These are phyloP conservation scores for Paramormyrops hopkinsi DNA, from an alignment of 2,797 vertebrate genomes.

Conservation along the genomic window DNA sequence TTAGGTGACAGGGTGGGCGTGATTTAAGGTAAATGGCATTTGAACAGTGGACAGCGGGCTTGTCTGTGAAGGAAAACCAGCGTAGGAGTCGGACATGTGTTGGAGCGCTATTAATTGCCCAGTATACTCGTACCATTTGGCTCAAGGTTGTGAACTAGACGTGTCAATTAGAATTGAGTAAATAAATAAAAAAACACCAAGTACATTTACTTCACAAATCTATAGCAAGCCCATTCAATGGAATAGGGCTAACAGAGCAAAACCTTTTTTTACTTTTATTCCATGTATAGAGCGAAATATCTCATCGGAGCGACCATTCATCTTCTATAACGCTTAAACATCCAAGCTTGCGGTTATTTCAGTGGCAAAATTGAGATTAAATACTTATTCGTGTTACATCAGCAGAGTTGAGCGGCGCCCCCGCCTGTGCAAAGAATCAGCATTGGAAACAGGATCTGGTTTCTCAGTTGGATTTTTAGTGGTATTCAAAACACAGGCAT, in stretches of 20 bases:
- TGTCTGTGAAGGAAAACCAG: background rate
- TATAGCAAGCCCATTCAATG: background rate
- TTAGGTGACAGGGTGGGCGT: slow-evolving; percentile 20
- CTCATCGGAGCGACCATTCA: background rate
- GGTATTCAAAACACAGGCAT: background rate
- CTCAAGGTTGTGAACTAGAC: background rate
- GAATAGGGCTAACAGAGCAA: background rate
- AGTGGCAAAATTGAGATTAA: background rate
- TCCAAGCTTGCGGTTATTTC: background rate
- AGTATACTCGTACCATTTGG: background rate
- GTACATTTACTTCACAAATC: background rate
- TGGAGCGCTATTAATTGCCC: background rate
- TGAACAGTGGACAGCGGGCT: background rate
- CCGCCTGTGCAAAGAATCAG: background rate
- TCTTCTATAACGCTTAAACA: background rate
- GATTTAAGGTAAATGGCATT: slow-evolving; percentile 4
- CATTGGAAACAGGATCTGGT: background rate
- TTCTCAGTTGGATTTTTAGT: slow-evolving; percentile 9
- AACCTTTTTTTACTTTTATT: background rate
- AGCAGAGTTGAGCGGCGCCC: slow-evolving; percentile 9
- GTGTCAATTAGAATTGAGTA: slow-evolving; percentile 7
- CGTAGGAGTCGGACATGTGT: background rate
- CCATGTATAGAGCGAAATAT: background rate
- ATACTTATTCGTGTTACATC: background rate
- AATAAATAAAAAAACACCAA: background rate